phyloP scores from a whole-genome alignment of 2,797 vertebrate genomes.

The Hydrolagus colliei region DNA sequence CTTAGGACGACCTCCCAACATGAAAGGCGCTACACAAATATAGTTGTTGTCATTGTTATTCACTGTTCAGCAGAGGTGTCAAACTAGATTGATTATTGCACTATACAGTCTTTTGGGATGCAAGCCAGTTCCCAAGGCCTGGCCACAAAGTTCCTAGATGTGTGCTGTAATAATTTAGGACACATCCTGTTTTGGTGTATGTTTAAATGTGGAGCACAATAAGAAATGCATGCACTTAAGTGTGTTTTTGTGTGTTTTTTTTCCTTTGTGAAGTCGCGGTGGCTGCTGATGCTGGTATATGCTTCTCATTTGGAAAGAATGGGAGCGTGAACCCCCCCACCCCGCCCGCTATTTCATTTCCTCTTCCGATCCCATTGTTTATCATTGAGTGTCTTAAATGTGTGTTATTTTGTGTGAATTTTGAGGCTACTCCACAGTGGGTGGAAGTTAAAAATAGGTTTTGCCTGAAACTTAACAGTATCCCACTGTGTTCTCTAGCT shows the following conservation, averaged over 20 bases:
- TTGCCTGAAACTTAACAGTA: background rate
- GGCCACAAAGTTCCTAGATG: background rate
- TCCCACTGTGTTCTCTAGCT: too few relatives aligned
- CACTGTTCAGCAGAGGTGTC: background rate
- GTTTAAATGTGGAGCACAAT: conserved; percentile 17
- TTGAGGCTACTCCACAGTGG: background rate
- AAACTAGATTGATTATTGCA: conserved; percentile 6
- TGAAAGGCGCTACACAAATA: too few relatives aligned
- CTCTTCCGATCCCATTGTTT: background rate
- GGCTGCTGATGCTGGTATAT: background rate
- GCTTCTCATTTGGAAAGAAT: background rate
- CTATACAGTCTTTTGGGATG: background rate
- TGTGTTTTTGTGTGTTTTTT: background rate
- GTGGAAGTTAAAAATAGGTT: background rate
- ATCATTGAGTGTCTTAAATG: background rate
- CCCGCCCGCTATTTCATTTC: background rate
- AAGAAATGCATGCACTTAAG: conserved; percentile 14
- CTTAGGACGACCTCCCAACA: too few relatives aligned
- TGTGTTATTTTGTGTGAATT: background rate
- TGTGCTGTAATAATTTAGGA: background rate
- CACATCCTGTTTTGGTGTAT: background rate
- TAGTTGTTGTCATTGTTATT: too few relatives aligned
- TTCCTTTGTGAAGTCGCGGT: background rate
- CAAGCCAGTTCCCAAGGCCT: background rate
- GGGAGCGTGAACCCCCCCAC: too few relatives aligned